phyloP scores from a whole-genome alignment of 1,140 invertebrate species.

The Trissolcus basalis region DNA sequence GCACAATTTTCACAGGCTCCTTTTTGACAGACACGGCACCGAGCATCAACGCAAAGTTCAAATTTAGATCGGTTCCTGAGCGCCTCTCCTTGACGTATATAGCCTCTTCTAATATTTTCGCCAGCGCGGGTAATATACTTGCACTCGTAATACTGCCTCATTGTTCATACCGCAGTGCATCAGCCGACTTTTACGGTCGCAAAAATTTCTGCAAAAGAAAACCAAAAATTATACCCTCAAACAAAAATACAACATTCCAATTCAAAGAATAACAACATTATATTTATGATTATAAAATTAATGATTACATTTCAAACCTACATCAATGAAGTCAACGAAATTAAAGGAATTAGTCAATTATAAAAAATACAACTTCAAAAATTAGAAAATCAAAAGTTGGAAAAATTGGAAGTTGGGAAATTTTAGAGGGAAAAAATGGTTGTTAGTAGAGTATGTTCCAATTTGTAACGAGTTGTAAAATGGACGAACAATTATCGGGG shows the following conservation, averaged over 20 bases:
- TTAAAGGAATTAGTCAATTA: too few relatives aligned
- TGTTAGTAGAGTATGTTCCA: neutral
- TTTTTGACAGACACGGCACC: conserved; percentile 20
- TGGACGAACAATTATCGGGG: neutral
- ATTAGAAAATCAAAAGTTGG: too few relatives aligned
- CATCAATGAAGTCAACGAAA: too few relatives aligned
- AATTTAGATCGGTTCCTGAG: conserved; percentile 38
- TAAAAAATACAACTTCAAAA: too few relatives aligned
- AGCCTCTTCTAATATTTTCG: conserved; percentile 33
- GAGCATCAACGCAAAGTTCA: conserved; percentile 23
- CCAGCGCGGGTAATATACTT: conserved; percentile 21
- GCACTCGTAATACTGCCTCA: conserved; percentile 22
- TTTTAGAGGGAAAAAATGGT: too few relatives aligned
- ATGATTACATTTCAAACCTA: too few relatives aligned
- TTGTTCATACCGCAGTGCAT: conserved; percentile 20
- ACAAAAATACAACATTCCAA: neutral
- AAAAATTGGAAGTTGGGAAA: neutral
- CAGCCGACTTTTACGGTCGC: conserved; percentile 23
- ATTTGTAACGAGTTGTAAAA: neutral
- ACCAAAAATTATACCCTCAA: too few relatives aligned
- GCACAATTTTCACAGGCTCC: conserved; percentile 17
- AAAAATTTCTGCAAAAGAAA: conserved; percentile 15
- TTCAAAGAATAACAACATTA: too few relatives aligned
- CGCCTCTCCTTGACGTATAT: conserved; percentile 25
- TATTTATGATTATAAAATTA: too few relatives aligned